Base-by-base conservation (phyloP, 2,797 vertebrate species). In the Pangasius mekongensis region DNA sequence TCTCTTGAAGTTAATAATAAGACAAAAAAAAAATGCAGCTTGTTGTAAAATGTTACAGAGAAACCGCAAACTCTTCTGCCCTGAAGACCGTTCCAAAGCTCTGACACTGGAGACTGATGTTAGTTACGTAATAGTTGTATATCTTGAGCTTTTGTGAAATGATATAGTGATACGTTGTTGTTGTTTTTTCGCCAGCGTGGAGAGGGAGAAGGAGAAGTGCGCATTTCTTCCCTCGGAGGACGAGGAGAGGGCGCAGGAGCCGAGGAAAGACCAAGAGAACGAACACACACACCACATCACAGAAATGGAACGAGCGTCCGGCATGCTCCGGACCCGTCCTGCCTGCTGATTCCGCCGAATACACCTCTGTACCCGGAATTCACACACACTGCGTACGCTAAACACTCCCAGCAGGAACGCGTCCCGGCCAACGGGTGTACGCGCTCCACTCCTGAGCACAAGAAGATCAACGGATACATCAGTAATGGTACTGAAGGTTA, bases 311-410 rank as follows among this genome's bases (percentile, higher is more conserved):
- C 91, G 10, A 9, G 85, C n/a, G 4, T 11, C 27, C 87, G 90
- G 16, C 85, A 89, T 2, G 47, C 94, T 87, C 73, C 93, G 0
- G 98, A 98, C 88, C 88, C 97, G 0, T 97, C 97, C 16, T 98
- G 97, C 93, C 94, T 99, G 84, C 92, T 98, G 91, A 98, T 98
- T 0, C 97, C 98, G 0, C 97, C 98, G 27, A 96, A 97, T 93
- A 98, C 97, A 1, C 97, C 98, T 0, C 94, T 98, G 0, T 96
- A 96, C 93, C 96, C 97, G 0, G 97, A 98, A 47, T 73, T 89
- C 73, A 60, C 74, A 77, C 89, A 0, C 56, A 73, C 0, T 90
- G 87, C 93, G 93, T 36, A 83, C 88, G 58, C 87, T 33, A 90
- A 90, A 85, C 87, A 89, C 88, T 62, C 90, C 27, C 86, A 86